These are phyloP conservation scores for Lissocephala sabroskyi DNA, from an alignment of 2,888 invertebrate species.

Conservation along the genomic window DNA sequence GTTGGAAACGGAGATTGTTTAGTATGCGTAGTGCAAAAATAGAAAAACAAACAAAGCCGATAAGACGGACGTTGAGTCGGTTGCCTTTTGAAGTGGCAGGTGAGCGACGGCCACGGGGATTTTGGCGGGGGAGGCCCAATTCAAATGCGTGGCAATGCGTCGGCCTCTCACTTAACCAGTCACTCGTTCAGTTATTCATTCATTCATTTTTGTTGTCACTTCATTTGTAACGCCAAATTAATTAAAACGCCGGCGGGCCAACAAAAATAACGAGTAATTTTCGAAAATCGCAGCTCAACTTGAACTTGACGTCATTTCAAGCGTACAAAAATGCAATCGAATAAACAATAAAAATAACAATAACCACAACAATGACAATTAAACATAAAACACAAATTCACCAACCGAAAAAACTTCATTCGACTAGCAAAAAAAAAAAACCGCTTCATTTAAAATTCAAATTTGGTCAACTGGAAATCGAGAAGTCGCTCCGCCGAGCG, in stretches of 20 bases:
- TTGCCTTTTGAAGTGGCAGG: too few relatives aligned
- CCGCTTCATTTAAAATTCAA: slow-evolving; percentile 52
- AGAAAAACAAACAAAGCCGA: too few relatives aligned
- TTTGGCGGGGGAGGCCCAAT: too few relatives aligned
- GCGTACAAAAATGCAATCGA: slow-evolving; percentile 29
- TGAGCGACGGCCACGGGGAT: too few relatives aligned
- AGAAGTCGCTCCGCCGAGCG: too few relatives aligned
- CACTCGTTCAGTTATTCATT: too few relatives aligned
- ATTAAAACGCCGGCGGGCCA: slow-evolving; percentile 24
- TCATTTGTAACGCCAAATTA: slow-evolving; percentile 36
- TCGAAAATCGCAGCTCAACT: too few relatives aligned
- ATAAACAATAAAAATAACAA: slow-evolving; percentile 45
- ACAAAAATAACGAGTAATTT: background rate
- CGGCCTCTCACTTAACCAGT: too few relatives aligned
- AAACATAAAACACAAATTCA: slow-evolving; percentile 48
- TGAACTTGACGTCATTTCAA: slow-evolving; percentile 55
- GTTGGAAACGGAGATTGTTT: slow-evolving; percentile 7
- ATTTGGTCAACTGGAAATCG: slow-evolving; percentile 22
- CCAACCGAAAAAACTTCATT: slow-evolving; percentile 38
- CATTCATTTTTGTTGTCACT: too few relatives aligned
- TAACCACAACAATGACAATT: too few relatives aligned
- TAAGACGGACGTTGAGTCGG: too few relatives aligned
- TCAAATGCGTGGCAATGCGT: too few relatives aligned
- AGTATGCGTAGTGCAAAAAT: slow-evolving; percentile 42
- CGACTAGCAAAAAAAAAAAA: slow-evolving; percentile 15